Base-by-base conservation (phyloP, 2,888 invertebrate species). In the Lasioglossum malachurum region DNA sequence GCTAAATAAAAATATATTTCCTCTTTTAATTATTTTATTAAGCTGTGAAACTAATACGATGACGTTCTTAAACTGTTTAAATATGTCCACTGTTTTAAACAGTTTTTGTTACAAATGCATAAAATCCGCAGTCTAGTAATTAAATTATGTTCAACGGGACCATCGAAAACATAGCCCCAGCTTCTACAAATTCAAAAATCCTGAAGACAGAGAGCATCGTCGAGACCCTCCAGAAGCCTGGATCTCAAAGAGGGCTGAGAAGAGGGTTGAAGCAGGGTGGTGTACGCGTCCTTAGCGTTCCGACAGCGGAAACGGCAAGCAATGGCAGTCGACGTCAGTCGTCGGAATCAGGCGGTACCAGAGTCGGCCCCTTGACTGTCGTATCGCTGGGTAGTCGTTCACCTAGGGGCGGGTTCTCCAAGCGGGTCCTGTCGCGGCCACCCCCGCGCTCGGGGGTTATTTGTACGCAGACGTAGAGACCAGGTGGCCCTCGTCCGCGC, bases 391-490 rank as follows among this genome's bases (percentile, higher is more conserved):
- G 79, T 85, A 85, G 64, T 69, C 74, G 75, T 38, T 71, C 75
- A 80, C 75, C 78, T 82, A 85, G 87, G 88, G 90, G 90, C 91
- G 91, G 57, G 87, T 91, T 91, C 91, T 88, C 88, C 86, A 86
- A 84, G 85, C 87, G 87, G 88, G 89, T 87, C 81, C 89, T 88
- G 84, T 87, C 87, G 78, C 83, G 80, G 1, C 57, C n/a, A 57
- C n/a, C 57, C 57, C 57, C n/a, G n/a, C n/a, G 1, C n/a, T 57
- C 57, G 12, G 57, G n/a, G 88, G 90, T 90, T 91, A 92, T 92
- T 92, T 93, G 93, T 94, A 94, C 94, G 94, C 94, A 94, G 94
- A 91, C 94, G 94, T 94, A 91, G 90, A 91, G 90, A 84, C 91
- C 91, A 92, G 89, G 92, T 91, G 90, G 87, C 72, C 69, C 88